A percentile compares a stretch with the other conserved stretches of the same genome.
phyloP scores from a whole-genome alignment of 64 coral and sea anemone species.

The Cladopsammia gracilis region DNA sequence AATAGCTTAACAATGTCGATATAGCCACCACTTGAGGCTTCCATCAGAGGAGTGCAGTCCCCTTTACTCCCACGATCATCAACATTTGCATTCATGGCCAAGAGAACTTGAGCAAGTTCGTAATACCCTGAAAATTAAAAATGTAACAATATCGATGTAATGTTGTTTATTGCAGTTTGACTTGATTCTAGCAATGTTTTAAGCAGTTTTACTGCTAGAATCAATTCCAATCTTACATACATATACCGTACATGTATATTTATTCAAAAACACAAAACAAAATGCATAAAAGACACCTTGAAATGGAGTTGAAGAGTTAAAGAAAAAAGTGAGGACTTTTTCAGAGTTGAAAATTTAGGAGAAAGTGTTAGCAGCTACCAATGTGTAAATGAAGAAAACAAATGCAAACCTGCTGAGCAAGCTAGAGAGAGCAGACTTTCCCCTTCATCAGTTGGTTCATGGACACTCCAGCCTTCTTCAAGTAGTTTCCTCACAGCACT shows the following conservation, averaged over 20 bases:
- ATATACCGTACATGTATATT: too few species aligned
- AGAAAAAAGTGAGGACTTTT: too few species aligned
- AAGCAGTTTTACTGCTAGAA: too few species aligned
- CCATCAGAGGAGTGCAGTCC: conserved; percentile 98
- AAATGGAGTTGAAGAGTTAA: too few species aligned
- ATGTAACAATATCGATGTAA: background rate
- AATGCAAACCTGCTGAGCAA: conserved; percentile 92
- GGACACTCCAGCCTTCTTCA: conserved; percentile 99
- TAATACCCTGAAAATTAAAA: conserved; percentile 81
- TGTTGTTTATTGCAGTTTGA: too few species aligned
- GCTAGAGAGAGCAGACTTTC: conserved; percentile 97
- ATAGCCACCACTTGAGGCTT: conserved; percentile 96
- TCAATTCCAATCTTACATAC: too few species aligned
- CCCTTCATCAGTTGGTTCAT: conserved; percentile 99
- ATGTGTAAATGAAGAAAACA: background rate
- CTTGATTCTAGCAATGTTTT: too few species aligned
- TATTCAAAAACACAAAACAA: too few species aligned
- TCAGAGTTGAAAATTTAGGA: too few species aligned
- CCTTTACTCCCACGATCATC: conserved; percentile 99
- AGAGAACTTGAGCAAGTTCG: conserved; percentile 95
- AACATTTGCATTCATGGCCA: conserved; percentile 97
- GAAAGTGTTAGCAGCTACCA: too few species aligned
- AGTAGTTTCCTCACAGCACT: conserved; percentile 92
- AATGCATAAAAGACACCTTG: too few species aligned
- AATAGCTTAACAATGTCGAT: conserved; percentile 96